Conservation (phyloP, 1,140 invertebrate species). For the Galleria mellonella region DNA sequence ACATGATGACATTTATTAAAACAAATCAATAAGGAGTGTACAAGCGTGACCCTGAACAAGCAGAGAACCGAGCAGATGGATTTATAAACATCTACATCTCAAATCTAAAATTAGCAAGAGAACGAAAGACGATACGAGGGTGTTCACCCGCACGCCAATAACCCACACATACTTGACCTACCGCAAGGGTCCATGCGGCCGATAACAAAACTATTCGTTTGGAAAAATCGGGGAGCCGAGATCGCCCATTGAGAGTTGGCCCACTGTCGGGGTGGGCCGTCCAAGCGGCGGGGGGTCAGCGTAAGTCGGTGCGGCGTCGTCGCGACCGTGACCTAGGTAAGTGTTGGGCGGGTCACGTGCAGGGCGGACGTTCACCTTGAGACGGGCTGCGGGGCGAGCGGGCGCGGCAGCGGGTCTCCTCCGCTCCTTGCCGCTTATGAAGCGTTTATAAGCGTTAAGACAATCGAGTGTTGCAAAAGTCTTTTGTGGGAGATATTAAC, state of each 20-base stretch:
- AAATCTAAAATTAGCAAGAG: no score
- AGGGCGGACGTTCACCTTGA: conserved; percentile 49
- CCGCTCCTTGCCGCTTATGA: no score
- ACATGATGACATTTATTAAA: no score
- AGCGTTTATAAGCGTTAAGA: no score
- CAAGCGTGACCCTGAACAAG: no score
- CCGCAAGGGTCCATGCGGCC: conserved; percentile 32
- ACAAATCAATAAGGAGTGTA: no score
- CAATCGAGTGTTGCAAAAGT: no score
- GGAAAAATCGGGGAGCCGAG: conserved; percentile 50
- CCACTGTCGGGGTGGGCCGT: conserved; percentile 5
- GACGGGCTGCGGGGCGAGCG: conserved; percentile 1
- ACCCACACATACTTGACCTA: conserved; percentile 25
- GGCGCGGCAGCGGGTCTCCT: no score
- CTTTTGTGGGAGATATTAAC: no score
- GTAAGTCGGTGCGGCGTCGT: conserved; percentile 35
- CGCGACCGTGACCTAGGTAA: conserved; percentile 59
- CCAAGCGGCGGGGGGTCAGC: conserved; percentile 22
- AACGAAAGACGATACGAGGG: no score
- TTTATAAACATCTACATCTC: no score
- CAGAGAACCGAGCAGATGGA: no score
- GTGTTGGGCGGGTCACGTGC: conserved; percentile 55
- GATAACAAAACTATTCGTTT: conserved; percentile 58
- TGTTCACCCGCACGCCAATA: background rate
- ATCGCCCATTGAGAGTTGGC: conserved; percentile 19